Evolutionary conservation across 2,888 invertebrate genomes (phyloP), one percentile per base, ranked within the genome.

Genomic region (Rhagonycha lutea): DNA sequence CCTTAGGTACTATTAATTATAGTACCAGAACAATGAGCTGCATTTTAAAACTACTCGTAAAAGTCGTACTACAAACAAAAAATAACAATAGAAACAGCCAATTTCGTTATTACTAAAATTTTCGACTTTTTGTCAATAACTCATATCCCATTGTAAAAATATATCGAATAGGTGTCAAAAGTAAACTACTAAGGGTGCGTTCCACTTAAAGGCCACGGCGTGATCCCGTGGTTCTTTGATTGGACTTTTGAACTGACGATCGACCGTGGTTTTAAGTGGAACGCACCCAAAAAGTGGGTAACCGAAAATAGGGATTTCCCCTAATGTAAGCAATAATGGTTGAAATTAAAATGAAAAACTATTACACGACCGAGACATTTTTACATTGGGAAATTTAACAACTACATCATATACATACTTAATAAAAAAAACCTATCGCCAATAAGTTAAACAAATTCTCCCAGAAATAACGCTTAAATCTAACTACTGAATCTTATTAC

Each of bases 401-500:
- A 47, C 47, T 47, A 28, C 9, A 9, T 28, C 11, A 47, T n/a
- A 47, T n/a, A 23, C 11, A 47, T n/a, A 23, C 11, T 11, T 24
- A 24, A 65, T 14, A 24, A 65, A 63, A 12, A 47, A 47, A 47
- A 47, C 47, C n/a, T 24, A 65, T 65, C 63, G 63, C 24, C 63
- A 24, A 65, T 65, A 24, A 65, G 63, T 65, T 65, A 24, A 65
- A 65, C 18, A 26, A 65, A 47, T 47, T 47, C 32, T 47, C 2
- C 47, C 47, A 47, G 47, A 47, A 47, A 68, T 32, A 26, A 68
- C 63, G 47, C 67, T 26, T 72, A 72, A 61, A 71, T 32, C 67
- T 65, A 67, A 63, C 70, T 67, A 62, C 68, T 68, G 61, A 65
- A 68, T 68, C 29, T 68, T 74, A 74, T 69, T 70, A 67, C 68